Conservation (phyloP, 2,113 vertebrate genomes). For the Gnathonemus echidnorhynchus region DNA sequence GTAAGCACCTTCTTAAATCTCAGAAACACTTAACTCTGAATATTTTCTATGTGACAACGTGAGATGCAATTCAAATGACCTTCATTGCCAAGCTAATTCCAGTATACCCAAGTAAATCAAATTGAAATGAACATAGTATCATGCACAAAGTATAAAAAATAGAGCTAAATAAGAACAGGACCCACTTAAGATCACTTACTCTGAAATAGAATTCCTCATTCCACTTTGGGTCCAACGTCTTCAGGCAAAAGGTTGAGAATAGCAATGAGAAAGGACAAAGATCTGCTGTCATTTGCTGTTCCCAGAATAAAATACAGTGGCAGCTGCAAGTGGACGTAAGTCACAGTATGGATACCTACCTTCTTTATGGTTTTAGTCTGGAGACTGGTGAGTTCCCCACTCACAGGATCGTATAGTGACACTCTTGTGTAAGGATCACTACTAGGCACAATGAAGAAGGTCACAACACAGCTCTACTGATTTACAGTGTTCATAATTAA, state of each 20-base stretch:
- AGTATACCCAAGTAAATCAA: background rate
- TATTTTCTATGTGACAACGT: background rate
- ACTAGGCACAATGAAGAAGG: slow-evolving; percentile 31
- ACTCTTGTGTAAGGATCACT: slow-evolving; percentile 92
- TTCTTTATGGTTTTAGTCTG: slow-evolving; percentile 95
- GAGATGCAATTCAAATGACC: background rate
- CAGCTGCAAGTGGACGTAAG: background rate
- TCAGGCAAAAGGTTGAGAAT: slow-evolving; percentile 22
- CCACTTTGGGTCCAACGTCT: slow-evolving; percentile 95
- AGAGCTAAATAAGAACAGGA: background rate
- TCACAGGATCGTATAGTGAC: slow-evolving; percentile 79
- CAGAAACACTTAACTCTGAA: background rate
- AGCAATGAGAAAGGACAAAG: slow-evolving; percentile 6
- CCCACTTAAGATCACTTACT: slow-evolving; percentile 64
- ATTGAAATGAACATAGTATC: background rate
- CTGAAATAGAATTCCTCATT: slow-evolving; percentile 88
- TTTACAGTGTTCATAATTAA: background rate
- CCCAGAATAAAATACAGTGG: background rate
- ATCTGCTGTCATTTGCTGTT: background rate
- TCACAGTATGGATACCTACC: slow-evolving; percentile 51
- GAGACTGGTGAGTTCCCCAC: slow-evolving; percentile 74
- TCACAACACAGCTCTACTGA: background rate
- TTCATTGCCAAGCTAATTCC: background rate
- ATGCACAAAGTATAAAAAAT: background rate
- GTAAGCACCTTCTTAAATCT: background rate